Base-by-base conservation (phyloP, 2,113 vertebrate species). In the Syngnathoides biaculeatus region DNA sequence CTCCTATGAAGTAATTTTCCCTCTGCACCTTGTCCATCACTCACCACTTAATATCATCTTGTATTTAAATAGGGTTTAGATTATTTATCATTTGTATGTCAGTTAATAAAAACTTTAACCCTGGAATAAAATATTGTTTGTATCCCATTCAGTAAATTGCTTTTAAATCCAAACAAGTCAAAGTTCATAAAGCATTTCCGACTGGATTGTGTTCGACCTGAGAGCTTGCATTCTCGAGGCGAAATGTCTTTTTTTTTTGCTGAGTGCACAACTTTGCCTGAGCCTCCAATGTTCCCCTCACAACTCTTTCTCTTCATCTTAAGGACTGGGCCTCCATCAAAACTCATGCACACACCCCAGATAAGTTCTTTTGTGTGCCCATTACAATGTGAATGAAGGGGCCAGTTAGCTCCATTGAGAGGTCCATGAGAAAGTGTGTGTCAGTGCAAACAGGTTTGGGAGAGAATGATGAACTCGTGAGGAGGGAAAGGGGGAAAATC, bases 301-400 rank as follows among this genome's bases (percentile, higher is more conserved):
- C 26, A 30, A 20, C 55, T 56, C 35, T 40, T 38, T 60, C 4
- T 42, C 40, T 43, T 43, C 60, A 26, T 62, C 40, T 15, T 43
- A 19, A 65, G 20, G 53, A 66, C 65, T 19, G 45, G 53, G 59
- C 19, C 60, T 67, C 52, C 24, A 50, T 64, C 40, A 13, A 30
- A 64, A 52, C 47, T 55, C 62, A 67, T 22, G 27, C 67, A 71
- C 63, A 61, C 69, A 45, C 64, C 63, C 72, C 61, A 63, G 71
- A 78, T 75, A 78, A 80, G 72, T 71, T 45, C 80, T 45, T 77
- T 85, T 87, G 84, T 87, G 47, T 50, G 27, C 22, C 45, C 71
- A 83, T 88, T 81, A 82, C 69, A 84, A 84, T 89, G 78, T 83
- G 78, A 86, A 86, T 86, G 76, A 85, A 80, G 77, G 77, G 86